A percentile compares a stretch with the other conserved stretches of the same genome.
Evolutionary conservation across 2,888 invertebrate genomes (phyloP).

Genomic region (Trachelus troglodyta): DNA sequence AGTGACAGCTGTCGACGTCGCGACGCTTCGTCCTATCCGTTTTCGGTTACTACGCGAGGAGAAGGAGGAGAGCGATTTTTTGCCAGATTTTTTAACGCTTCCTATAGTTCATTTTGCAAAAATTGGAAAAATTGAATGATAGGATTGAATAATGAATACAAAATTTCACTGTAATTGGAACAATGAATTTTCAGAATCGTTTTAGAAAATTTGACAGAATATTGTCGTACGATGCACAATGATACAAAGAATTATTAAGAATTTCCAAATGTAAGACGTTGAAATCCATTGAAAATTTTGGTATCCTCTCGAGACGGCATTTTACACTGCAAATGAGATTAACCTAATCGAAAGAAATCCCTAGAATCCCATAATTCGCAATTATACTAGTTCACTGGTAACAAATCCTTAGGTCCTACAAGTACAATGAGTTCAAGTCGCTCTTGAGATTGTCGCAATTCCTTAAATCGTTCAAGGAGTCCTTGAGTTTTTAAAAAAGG

Average conservation of each 20-base stretch:
- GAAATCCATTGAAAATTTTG: not conserved
- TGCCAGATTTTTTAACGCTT: not conserved
- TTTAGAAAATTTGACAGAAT: not conserved
- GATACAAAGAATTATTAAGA: not conserved
- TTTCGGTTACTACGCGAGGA: constrained; percentile 22
- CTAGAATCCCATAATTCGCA: not conserved
- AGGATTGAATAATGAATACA: not conserved
- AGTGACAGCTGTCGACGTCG: constrained; percentile 61
- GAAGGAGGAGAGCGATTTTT: not conserved
- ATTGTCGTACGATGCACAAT: not conserved
- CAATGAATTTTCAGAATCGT: not conserved
- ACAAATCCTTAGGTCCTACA: not conserved
- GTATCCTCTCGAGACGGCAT: not conserved
- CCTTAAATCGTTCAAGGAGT: not conserved
- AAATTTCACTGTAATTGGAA: not conserved
- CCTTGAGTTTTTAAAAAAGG: not conserved
- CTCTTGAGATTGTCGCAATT: not conserved
- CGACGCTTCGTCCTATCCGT: constrained; percentile 32
- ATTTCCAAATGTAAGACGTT: not conserved
- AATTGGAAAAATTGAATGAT: not conserved
- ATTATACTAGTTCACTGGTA: not conserved
- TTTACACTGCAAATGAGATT: not conserved
- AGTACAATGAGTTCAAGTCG: not conserved
- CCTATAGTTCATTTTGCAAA: not conserved
- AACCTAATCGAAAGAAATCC: not conserved